A percentile compares a stretch with the other conserved stretches of the same genome.
Conservation (phyloP, 2,113 vertebrate species). For the Oreamnos americanus region DNA sequence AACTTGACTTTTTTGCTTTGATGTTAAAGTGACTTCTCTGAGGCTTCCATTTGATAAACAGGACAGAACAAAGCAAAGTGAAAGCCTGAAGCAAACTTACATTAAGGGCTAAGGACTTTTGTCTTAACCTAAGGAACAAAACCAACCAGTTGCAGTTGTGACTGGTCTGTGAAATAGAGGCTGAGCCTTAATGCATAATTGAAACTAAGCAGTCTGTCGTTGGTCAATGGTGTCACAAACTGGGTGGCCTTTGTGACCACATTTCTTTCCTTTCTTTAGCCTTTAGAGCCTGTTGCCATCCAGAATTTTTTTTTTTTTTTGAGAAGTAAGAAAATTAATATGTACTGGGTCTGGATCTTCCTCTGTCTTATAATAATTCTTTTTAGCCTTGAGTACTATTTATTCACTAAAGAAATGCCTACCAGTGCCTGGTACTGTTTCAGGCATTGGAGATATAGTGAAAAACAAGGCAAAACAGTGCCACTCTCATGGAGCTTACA, state of each 20-base stretch:
- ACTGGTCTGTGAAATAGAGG: background rate
- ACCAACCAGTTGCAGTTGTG: background rate
- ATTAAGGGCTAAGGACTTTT: background rate
- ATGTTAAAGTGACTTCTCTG: slow-evolving; percentile 23
- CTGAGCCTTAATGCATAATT: background rate
- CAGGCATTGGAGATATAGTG: background rate
- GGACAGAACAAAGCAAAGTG: slow-evolving; percentile 40
- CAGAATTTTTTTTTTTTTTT: background rate
- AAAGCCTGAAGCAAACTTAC: slow-evolving; percentile 49
- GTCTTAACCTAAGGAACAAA: slow-evolving; percentile 6
- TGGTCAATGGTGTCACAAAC: background rate
- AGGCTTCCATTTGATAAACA: slow-evolving; percentile 41
- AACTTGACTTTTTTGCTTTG: slow-evolving; percentile 56
- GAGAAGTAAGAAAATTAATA: background rate
- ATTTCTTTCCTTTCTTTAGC: background rate
- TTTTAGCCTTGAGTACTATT: background rate
- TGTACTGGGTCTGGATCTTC: background rate
- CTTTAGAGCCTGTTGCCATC: background rate
- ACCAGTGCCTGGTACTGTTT: background rate
- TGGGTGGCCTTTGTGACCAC: too few relatives aligned
- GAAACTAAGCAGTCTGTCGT: background rate
- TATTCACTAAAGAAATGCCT: background rate
- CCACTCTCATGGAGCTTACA: background rate
- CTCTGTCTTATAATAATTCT: background rate
- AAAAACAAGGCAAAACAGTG: background rate